Conservation (phyloP, 2,797 vertebrate species). For the Melanotaenia maccullochi region DNA sequence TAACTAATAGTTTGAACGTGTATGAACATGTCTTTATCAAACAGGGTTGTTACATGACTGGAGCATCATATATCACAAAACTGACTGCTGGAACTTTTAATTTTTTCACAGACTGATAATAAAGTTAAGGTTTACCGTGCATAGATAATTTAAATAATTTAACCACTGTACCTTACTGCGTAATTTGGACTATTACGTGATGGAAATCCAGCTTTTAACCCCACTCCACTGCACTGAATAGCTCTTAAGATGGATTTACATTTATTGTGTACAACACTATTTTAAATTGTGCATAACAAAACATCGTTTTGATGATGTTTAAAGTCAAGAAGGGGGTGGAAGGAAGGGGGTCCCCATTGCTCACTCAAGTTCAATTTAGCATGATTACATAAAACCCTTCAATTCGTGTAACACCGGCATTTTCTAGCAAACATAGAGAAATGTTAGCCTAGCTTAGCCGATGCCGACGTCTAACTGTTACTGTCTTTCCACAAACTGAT, state of each 20-base stretch:
- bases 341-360: not conserved
- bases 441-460: constrained; percentile 40
- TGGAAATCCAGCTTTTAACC: not conserved
- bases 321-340: not conserved
- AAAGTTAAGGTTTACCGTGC: not conserved
- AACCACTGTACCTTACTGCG: not conserved
- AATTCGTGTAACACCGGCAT: constrained; percentile 37
- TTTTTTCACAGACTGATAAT: not conserved
- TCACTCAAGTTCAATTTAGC: not conserved
- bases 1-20: no score
- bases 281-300: not conserved
- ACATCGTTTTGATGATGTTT: not conserved
- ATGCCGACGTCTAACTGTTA: not conserved
- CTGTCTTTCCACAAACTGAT: not conserved
- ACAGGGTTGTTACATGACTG: no score
- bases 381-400: constrained; percentile 33
- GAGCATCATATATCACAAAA: not conserved
- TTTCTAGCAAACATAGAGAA: constrained; percentile 23
- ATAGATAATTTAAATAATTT: no score
- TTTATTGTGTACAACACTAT: not conserved
- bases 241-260: not conserved
- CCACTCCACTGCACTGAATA: not conserved
- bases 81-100: not conserved
- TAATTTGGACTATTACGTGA: not conserved
- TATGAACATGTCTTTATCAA: no score